Conservation (phyloP, 2,888 invertebrate genomes). For the Leptopterna dolabrata region DNA sequence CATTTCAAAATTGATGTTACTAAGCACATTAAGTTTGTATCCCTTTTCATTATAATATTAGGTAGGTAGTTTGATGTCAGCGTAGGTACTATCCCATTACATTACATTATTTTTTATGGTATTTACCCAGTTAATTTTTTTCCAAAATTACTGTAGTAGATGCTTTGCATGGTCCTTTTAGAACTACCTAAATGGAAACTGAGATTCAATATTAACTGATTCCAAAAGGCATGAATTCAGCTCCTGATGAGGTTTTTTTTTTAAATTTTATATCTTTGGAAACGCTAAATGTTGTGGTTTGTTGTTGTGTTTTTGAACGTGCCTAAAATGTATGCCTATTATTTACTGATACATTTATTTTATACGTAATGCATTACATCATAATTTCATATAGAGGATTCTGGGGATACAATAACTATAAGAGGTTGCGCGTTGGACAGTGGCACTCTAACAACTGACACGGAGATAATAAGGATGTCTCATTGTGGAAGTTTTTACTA, state of each 20-base stretch:
- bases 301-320: background rate
- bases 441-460: slow-evolving; percentile 94
- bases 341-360: slow-evolving; percentile 9
- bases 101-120: background rate
- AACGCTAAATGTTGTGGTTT: slow-evolving; percentile 5
- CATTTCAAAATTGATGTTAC: background rate
- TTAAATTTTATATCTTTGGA: background rate
- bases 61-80: background rate
- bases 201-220: background rate
- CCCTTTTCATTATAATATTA: background rate
- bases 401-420: slow-evolving; percentile 84
- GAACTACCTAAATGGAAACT: slow-evolving; percentile 18
- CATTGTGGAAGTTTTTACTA: slow-evolving; percentile 96
- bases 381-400: slow-evolving; percentile 74
- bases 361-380: slow-evolving; percentile 40
- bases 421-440: slow-evolving; percentile 95
- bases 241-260: background rate
- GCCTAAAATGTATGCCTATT: background rate
- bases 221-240: background rate
- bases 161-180: slow-evolving; percentile 36
- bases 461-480: slow-evolving; percentile 96
- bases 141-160: slow-evolving; percentile 19
- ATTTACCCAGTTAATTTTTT: background rate
- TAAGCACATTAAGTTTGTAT: slow-evolving; percentile 3
- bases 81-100: background rate